phyloP scores from a whole-genome alignment of 2,888 invertebrate species.

The Eupeodes latifasciatus region DNA sequence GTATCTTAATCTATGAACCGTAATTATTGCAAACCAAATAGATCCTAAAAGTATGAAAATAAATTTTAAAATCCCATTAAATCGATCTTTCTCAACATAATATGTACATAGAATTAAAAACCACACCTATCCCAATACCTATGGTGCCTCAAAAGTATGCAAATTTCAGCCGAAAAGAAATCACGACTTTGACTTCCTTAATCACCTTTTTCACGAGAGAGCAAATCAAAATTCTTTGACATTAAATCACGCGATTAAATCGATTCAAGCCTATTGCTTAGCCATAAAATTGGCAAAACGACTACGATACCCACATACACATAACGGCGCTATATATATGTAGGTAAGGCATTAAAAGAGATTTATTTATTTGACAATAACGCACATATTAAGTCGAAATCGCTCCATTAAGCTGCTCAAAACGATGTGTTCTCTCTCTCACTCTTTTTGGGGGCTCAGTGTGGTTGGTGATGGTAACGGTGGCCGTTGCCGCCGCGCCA shows the following conservation, averaged over 20 bases:
- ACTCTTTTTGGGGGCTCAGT: too few species aligned
- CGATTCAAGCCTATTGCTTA: conserved; percentile 33
- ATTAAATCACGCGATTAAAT: conserved; percentile 48
- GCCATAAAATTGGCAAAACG: conserved; percentile 38
- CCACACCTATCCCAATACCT: conserved; percentile 1
- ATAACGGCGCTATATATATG: too few species aligned
- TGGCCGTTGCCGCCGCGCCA: conserved; percentile 1
- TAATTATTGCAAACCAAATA: neutral
- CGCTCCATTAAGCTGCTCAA: conserved; percentile 60
- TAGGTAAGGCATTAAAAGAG: conserved; percentile 61
- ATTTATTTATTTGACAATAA: conserved; percentile 59
- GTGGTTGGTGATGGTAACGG: neutral
- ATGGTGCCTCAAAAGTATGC: conserved; percentile 9
- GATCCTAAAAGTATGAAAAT: conserved; percentile 13
- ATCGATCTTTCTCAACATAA: neutral
- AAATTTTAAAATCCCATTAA: neutral
- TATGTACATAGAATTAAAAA: neutral
- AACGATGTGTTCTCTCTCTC: neutral
- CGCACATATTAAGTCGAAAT: conserved; percentile 57
- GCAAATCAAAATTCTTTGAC: conserved; percentile 6
- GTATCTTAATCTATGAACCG: neutral
- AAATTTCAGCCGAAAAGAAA: conserved; percentile 5
- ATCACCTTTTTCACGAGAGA: conserved; percentile 1
- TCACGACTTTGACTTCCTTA: conserved; percentile 30
- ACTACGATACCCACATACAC: neutral